These are phyloP conservation scores for Oryzias dopingdopingensis DNA, from an alignment of 2,797 vertebrate genomes.

Conservation along the genomic window DNA sequence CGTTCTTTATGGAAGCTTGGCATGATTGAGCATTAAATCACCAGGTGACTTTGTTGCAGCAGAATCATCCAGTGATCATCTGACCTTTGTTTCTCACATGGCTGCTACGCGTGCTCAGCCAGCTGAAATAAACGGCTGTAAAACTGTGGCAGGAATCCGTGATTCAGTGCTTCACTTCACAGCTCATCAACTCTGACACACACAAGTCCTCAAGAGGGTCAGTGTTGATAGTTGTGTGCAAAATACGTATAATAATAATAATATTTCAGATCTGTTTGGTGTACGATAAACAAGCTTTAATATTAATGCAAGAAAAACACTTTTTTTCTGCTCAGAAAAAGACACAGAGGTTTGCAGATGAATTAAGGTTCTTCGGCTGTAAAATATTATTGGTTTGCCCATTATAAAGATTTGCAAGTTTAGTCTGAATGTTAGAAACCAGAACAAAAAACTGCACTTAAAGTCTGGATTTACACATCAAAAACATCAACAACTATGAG, in stretches of 20 bases:
- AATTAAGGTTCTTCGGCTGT: not conserved
- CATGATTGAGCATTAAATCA: slow-evolving; percentile 51
- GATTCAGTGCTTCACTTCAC: slow-evolving; percentile 31
- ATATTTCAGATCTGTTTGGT: not conserved
- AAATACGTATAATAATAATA: not conserved
- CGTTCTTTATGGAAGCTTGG: slow-evolving; percentile 13
- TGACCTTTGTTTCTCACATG: slow-evolving; percentile 40
- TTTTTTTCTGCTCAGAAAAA: not conserved
- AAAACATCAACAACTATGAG: too few species aligned
- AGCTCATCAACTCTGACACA: not conserved
- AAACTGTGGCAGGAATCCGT: slow-evolving; percentile 39
- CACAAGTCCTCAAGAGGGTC: not conserved
- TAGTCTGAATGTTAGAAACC: not conserved
- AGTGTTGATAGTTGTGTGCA: slow-evolving; percentile 12
- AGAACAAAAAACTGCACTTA: too few species aligned
- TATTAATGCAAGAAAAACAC: not conserved
- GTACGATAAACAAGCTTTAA: not conserved
- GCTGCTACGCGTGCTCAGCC: slow-evolving; percentile 34
- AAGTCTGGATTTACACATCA: too few species aligned
- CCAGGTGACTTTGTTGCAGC: slow-evolving; percentile 30
- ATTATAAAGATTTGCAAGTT: slow-evolving; percentile 3
- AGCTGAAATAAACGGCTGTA: slow-evolving; percentile 45
- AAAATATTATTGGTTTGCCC: not conserved
- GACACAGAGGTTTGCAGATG: not conserved
- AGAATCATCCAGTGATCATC: slow-evolving; percentile 43